Evolutionary conservation across 2,113 vertebrate species (phyloP).

Genomic region (Coreoperca whiteheadi): DNA sequence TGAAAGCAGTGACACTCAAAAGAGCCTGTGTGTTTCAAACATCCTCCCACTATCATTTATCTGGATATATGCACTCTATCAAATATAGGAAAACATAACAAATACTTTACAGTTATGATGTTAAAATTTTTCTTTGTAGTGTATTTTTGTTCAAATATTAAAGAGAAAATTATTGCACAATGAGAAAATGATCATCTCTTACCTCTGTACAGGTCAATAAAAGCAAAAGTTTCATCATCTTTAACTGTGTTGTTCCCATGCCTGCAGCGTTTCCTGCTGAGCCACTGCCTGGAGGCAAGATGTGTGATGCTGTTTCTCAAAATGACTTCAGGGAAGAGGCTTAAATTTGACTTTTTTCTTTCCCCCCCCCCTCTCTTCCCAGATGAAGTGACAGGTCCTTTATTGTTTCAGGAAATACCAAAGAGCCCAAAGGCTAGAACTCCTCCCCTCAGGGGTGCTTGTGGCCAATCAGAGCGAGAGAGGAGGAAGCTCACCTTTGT

Average conservation of each 20-base stretch:
- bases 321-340: constrained; percentile 67
- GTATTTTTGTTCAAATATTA: neutral
- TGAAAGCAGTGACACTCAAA: constrained; percentile 76
- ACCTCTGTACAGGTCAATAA: constrained; percentile 74
- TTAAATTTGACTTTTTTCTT: constrained; percentile 47
- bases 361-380: constrained; percentile 1
- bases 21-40: constrained; percentile 69
- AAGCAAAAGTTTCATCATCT: constrained; percentile 67
- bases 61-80: constrained; percentile 4
- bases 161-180: neutral
- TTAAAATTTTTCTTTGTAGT: neutral
- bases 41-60: constrained; percentile 15
- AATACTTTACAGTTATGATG: neutral
- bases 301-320: constrained; percentile 50
- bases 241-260: constrained; percentile 59
- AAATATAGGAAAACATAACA: neutral
- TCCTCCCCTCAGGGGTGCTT: constrained; percentile 71
- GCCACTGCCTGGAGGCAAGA: constrained; percentile 68
- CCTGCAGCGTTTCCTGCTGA: constrained; percentile 7
- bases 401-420: constrained; percentile 83
- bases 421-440: constrained; percentile 72
- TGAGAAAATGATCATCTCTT: constrained; percentile 48
- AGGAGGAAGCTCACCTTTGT: constrained; percentile 52
- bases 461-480: constrained; percentile 49
- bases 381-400: constrained; percentile 73